phyloP scores from a whole-genome alignment of 2,888 invertebrate genomes.

The Troides helena region DNA sequence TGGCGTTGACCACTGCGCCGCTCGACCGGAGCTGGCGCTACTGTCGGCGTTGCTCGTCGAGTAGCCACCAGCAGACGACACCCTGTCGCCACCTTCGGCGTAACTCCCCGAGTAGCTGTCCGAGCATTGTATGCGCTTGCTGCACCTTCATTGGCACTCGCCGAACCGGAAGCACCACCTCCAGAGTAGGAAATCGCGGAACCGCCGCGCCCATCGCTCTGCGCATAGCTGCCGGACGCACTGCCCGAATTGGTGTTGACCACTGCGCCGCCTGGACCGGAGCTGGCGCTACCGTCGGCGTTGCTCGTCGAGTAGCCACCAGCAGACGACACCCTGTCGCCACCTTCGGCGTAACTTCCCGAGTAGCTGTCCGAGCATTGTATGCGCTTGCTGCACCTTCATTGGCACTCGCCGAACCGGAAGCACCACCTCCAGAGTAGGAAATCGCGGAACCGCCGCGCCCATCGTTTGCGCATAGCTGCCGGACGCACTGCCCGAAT shows the following conservation, averaged over 20 bases:
- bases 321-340: neutral
- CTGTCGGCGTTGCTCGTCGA: neutral
- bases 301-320: neutral
- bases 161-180: neutral
- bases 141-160: too few species aligned
- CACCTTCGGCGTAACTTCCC: neutral
- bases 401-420: too few species aligned
- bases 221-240: neutral
- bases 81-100: neutral
- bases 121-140: neutral
- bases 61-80: neutral
- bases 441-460: neutral
- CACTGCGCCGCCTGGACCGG: neutral
- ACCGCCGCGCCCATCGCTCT: neutral
- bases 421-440: neutral
- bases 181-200: neutral
- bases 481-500: neutral
- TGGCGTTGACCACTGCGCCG: neutral
- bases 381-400: neutral
- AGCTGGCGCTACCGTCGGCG: neutral
- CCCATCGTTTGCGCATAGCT: neutral
- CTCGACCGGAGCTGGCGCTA: neutral
- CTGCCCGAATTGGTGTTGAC: neutral
- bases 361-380: neutral
- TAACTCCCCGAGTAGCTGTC: neutral